Evolutionary conservation across 2,888 invertebrate species (phyloP).

Genomic region (Villa cingulata): DNA sequence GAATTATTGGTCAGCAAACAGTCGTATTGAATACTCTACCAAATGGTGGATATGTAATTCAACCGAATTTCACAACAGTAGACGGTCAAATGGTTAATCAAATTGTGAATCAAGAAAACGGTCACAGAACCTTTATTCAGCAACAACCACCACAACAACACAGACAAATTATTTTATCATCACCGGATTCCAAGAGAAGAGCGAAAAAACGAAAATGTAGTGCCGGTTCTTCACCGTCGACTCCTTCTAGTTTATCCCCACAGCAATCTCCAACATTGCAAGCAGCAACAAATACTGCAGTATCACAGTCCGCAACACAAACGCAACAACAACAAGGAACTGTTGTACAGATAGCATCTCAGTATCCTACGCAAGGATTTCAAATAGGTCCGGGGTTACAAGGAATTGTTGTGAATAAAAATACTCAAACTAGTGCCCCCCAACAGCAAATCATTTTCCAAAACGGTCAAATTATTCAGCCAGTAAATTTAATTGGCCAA

Average conservation of each 20-base stretch:
- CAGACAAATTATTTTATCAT: slow-evolving; percentile 38
- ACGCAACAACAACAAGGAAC: slow-evolving; percentile 25
- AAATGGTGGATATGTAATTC: slow-evolving; percentile 63
- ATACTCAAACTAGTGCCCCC: slow-evolving; percentile 41
- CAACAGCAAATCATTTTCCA: slow-evolving; percentile 32
- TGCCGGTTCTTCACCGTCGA: slow-evolving; percentile 24
- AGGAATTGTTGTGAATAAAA: slow-evolving; percentile 47
- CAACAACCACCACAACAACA: slow-evolving; percentile 22
- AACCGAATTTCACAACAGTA: slow-evolving; percentile 55
- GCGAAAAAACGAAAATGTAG: slow-evolving; percentile 58
- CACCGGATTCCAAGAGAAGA: slow-evolving; percentile 57
- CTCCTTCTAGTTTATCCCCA: slow-evolving; percentile 27
- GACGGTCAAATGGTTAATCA: slow-evolving; percentile 58
- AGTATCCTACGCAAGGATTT: slow-evolving; percentile 61
- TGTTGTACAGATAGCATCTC: slow-evolving; percentile 36
- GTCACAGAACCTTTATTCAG: slow-evolving; percentile 15
- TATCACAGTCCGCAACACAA: slow-evolving; percentile 43
- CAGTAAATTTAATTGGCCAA: slow-evolving; percentile 65
- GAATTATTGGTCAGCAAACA: slow-evolving; percentile 56
- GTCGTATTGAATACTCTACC: slow-evolving; percentile 69
- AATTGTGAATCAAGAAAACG: slow-evolving; percentile 38
- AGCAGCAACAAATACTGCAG: slow-evolving; percentile 13
- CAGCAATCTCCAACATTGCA: slow-evolving; percentile 32
- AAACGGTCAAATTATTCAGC: slow-evolving; percentile 57
- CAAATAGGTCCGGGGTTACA: slow-evolving; percentile 65